phyloP scores from a whole-genome alignment of 2,888 invertebrate species.

The Pogonocherus hispidulus region DNA sequence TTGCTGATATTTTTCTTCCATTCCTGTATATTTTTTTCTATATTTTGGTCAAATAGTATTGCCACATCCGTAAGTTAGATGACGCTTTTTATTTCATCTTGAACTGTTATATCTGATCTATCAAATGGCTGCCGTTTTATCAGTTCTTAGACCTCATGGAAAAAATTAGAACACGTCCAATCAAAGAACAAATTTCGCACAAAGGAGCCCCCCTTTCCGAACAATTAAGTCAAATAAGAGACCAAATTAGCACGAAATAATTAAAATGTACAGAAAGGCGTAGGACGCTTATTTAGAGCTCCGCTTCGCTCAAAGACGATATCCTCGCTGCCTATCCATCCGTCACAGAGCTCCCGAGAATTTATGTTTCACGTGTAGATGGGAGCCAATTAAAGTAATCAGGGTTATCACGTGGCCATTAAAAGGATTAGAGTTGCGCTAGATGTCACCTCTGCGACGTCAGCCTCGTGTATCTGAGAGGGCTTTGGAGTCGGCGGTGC shows the following conservation, averaged over 20 bases:
- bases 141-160: no score
- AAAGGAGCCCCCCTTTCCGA: neutral
- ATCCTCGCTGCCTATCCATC: constrained; percentile 31
- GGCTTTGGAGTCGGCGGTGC: constrained; percentile 62
- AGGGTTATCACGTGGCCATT: constrained; percentile 79
- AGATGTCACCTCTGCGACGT: constrained; percentile 65
- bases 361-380: constrained; percentile 72
- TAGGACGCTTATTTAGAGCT: neutral
- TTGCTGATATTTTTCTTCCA: no score
- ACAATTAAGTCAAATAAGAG: neutral
- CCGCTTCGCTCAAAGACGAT: constrained; percentile 11
- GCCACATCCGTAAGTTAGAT: no score
- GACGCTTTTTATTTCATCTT: no score
- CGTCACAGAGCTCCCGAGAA: constrained; percentile 44
- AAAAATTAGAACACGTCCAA: no score
- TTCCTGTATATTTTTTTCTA: no score
- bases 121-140: no score
- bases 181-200: neutral
- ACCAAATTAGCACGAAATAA: neutral
- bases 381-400: constrained; percentile 81
- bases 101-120: no score
- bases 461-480: constrained; percentile 62
- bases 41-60: no score
- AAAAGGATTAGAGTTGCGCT: constrained; percentile 74
- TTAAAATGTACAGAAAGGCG: neutral